Evolutionary conservation across 1,140 invertebrate species (phyloP).

Genomic region (Drosophila ogumai): DNA sequence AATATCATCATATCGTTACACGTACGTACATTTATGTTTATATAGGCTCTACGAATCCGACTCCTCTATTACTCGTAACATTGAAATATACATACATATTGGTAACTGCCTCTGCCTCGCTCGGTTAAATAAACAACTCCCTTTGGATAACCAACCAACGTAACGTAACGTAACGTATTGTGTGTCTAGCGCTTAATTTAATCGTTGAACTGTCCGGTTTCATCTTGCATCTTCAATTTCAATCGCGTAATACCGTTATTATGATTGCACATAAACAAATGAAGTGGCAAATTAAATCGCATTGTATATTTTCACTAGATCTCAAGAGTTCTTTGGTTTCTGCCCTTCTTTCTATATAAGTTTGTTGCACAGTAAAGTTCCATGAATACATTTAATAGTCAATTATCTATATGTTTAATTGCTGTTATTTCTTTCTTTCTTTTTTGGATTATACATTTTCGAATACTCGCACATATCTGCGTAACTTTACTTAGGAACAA

Average conservation of each 20-base stretch:
- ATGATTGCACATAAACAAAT: constrained; percentile 41
- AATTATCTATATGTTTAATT: constrained; percentile 27
- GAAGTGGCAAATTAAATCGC: constrained; percentile 19
- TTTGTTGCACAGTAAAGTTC: constrained; percentile 40
- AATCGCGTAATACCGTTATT: constrained; percentile 14
- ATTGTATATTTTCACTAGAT: constrained; percentile 52
- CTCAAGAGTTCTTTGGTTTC: constrained; percentile 14
- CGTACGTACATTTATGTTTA: constrained; percentile 48
- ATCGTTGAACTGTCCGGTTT: constrained; percentile 74
- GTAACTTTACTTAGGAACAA: constrained; percentile 73
- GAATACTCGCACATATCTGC: constrained; percentile 56
- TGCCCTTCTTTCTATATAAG: constrained; percentile 19
- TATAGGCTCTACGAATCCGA: constrained; percentile 46
- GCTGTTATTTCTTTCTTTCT: constrained; percentile 31
- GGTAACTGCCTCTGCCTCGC: constrained; percentile 29
- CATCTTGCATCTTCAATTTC: constrained; percentile 22
- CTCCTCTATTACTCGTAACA: constrained; percentile 64
- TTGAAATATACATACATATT: constrained; percentile 72
- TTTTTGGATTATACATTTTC: constrained; percentile 76
- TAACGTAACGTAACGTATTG: constrained; percentile 44
- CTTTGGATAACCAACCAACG: constrained; percentile 50
- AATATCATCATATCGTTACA: constrained; percentile 59
- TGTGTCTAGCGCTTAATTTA: constrained; percentile 79
- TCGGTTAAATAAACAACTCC: constrained; percentile 51
- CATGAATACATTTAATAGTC: constrained; percentile 46